Conservation (phyloP, 2,888 invertebrate species). For the Augiades crinisus region DNA sequence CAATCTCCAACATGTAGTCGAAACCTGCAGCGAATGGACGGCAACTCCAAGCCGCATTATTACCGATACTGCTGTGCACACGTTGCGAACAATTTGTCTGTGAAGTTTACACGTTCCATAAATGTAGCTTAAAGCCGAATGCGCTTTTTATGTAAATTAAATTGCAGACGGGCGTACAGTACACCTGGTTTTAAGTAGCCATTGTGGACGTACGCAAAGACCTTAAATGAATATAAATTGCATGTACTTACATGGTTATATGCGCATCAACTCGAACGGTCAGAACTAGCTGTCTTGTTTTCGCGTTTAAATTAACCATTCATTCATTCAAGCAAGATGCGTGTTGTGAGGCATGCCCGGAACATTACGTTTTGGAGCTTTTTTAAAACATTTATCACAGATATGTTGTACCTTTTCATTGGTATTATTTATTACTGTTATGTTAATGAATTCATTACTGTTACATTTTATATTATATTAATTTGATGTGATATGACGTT, state of each 20-base stretch:
- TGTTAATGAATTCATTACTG: too few relatives aligned
- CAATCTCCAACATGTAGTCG: conserved; percentile 1
- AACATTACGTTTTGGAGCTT: too few relatives aligned
- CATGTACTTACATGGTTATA: not conserved
- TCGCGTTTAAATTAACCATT: too few relatives aligned
- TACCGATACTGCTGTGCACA: not conserved
- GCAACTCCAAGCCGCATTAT: not conserved
- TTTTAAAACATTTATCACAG: too few relatives aligned
- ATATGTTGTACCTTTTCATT: too few relatives aligned
- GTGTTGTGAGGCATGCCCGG: too few relatives aligned
- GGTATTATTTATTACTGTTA: too few relatives aligned
- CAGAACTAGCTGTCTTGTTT: too few relatives aligned
- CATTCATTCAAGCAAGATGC: too few relatives aligned
- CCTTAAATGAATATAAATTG: conserved; percentile 1
- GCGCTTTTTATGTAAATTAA: conserved; percentile 13
- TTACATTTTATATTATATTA: too few relatives aligned
- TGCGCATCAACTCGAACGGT: not conserved
- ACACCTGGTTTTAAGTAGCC: conserved; percentile 13
- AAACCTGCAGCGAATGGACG: not conserved
- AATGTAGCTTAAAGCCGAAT: conserved; percentile 15
- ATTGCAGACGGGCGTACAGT: conserved; percentile 1
- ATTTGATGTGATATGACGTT: too few relatives aligned
- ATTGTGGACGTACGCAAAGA: conserved; percentile 1
- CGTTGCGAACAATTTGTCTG: conserved; percentile 3
- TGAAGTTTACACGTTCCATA: conserved; percentile 13